Evolutionary conservation across 2,888 invertebrate species (phyloP).

Genomic region (Drosophila siamana): DNA sequence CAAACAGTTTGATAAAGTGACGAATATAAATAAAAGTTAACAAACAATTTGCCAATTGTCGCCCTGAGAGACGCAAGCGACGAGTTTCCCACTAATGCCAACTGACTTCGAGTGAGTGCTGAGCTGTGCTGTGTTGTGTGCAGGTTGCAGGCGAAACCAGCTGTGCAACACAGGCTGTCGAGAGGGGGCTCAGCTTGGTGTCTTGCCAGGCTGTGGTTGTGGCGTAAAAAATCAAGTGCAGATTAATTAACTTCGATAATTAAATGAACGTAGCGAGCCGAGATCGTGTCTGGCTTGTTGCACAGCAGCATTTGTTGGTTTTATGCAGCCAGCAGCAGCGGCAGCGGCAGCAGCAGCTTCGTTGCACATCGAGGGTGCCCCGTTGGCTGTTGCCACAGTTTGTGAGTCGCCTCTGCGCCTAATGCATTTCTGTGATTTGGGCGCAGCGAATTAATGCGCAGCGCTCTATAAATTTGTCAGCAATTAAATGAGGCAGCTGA

Average conservation of each 20-base stretch:
- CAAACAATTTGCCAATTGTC: conserved; percentile 74
- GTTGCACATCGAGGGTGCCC: conserved; percentile 72
- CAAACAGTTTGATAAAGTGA: conserved; percentile 34
- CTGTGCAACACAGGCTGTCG: conserved; percentile 26
- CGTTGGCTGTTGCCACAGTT: conserved; percentile 34
- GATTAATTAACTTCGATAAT: conserved; percentile 82
- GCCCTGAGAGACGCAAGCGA: conserved; percentile 29
- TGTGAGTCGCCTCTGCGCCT: conserved; percentile 39
- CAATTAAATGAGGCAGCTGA: conserved; percentile 76
- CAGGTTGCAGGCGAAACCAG: conserved; percentile 23
- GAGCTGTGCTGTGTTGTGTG: conserved; percentile 28
- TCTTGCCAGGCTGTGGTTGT: conserved; percentile 51
- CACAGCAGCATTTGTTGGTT: conserved; percentile 15
- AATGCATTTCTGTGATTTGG: conserved; percentile 83
- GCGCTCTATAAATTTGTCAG: conserved; percentile 84
- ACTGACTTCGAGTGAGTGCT: no score
- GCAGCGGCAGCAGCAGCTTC: conserved; percentile 67
- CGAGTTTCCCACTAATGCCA: conserved; percentile 10
- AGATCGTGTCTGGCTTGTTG: conserved; percentile 71
- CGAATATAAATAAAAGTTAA: conserved; percentile 44
- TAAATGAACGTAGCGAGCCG: conserved; percentile 80
- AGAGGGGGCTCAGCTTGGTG: conserved; percentile 47
- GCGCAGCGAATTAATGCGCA: conserved; percentile 81
- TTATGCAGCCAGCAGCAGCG: no score
- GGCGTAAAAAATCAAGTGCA: conserved; percentile 81